phyloP scores from a whole-genome alignment of 2,888 invertebrate genomes.

The Myopa testacea region DNA sequence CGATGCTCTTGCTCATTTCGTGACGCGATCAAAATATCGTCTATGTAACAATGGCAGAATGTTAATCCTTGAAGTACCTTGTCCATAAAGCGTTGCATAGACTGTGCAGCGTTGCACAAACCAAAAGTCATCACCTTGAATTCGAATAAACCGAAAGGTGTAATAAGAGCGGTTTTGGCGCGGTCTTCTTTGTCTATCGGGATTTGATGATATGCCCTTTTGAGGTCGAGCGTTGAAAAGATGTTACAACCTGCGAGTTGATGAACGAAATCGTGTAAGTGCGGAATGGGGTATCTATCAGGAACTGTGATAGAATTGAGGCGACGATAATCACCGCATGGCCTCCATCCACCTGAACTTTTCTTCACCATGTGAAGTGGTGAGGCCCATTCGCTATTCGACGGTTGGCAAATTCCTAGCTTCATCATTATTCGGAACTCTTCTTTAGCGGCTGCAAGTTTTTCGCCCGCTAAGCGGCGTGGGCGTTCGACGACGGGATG shows the following conservation, averaged over 20 bases:
- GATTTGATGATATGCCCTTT: too few species aligned
- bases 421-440: constrained; percentile 47
- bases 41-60: constrained; percentile 48
- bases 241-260: constrained; percentile 39
- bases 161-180: constrained; percentile 36
- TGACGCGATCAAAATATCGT: constrained; percentile 37
- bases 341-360: constrained; percentile 51
- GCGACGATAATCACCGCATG: constrained; percentile 50
- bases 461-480: constrained; percentile 53
- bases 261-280: constrained; percentile 25
- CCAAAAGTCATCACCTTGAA: constrained; percentile 58
- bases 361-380: constrained; percentile 57
- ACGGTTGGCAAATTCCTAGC: constrained; percentile 64
- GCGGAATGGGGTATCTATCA: background rate
- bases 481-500: constrained; percentile 43
- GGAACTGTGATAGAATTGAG: background rate
- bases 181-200: constrained; percentile 17
- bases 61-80: constrained; percentile 47
- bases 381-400: constrained; percentile 62
- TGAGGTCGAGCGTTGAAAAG: constrained; percentile 47
- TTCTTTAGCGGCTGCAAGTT: constrained; percentile 38
- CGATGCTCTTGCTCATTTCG: constrained; percentile 24
- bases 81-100: constrained; percentile 60
- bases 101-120: constrained; percentile 58
- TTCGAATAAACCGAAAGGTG: constrained; percentile 52